Evolutionary conservation across 2,113 vertebrate genomes (phyloP).

Genomic region (Stomatorhinus ivindoensis): DNA sequence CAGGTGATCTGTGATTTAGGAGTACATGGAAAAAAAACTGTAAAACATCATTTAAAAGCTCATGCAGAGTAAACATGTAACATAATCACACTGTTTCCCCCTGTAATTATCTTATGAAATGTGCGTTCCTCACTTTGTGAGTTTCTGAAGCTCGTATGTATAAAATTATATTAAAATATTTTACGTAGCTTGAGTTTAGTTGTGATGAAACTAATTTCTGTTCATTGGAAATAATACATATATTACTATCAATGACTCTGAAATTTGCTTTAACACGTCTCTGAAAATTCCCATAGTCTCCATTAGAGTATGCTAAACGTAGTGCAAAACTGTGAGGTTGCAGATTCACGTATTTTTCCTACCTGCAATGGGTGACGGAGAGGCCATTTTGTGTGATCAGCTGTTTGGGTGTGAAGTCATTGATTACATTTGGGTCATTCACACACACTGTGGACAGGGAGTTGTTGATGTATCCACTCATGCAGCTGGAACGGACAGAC

Average conservation of each 20-base stretch:
- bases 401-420: constrained; percentile 48
- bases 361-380: constrained; percentile 75
- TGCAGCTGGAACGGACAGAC: constrained; percentile 62
- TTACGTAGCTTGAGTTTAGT: background rate
- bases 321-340: background rate
- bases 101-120: background rate
- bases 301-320: background rate
- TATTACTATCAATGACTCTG: background rate
- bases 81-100: background rate
- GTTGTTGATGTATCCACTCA: constrained; percentile 74
- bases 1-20: background rate
- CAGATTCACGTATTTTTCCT: background rate
- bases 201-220: background rate
- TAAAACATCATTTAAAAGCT: background rate
- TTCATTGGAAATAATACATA: background rate
- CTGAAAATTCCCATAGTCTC: background rate
- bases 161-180: background rate
- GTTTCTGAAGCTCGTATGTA: background rate
- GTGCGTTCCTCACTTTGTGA: background rate
- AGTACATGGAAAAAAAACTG: background rate
- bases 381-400: background rate
- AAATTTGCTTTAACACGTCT: background rate
- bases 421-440: constrained; percentile 13
- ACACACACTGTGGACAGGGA: constrained; percentile 68
- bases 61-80: background rate